Conservation (phyloP, 2,113 vertebrate species). For the Dasyprocta punctata region DNA sequence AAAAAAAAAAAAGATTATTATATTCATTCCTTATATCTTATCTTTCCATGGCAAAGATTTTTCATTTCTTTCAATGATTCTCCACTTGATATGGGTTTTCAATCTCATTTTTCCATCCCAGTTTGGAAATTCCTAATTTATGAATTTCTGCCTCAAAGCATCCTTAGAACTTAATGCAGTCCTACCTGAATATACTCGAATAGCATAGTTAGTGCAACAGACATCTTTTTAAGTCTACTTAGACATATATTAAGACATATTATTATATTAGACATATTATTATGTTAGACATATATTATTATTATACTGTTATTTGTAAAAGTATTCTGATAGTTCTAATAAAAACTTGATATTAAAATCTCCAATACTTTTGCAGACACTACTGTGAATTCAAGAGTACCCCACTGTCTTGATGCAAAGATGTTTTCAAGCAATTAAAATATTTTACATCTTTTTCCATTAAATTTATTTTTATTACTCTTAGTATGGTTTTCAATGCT, state of each 20-base stretch:
- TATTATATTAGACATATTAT: too few species aligned
- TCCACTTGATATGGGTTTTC: background rate
- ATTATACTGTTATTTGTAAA: background rate
- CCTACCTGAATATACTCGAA: background rate
- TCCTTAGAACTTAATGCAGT: too few species aligned
- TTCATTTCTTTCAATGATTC: background rate
- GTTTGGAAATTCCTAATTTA: constrained; percentile 20
- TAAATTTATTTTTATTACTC: constrained; percentile 15
- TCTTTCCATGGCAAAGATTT: background rate
- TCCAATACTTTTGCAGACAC: background rate
- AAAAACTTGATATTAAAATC: background rate
- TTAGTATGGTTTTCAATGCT: background rate
- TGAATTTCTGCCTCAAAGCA: constrained; percentile 14
- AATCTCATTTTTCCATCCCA: background rate
- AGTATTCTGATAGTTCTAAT: background rate
- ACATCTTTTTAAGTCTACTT: too few species aligned
- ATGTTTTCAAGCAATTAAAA: constrained; percentile 28
- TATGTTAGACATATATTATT: too few species aligned
- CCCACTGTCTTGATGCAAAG: background rate
- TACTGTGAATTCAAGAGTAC: background rate
- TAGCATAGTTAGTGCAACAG: background rate
- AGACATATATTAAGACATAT: too few species aligned
- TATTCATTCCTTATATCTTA: background rate
- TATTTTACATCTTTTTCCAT: background rate
- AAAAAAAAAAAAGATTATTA: too few species aligned